Evolutionary conservation across 2,888 invertebrate genomes (phyloP), one percentile per base, ranked within the genome.

Genomic region (Epinotia demarniana): DNA sequence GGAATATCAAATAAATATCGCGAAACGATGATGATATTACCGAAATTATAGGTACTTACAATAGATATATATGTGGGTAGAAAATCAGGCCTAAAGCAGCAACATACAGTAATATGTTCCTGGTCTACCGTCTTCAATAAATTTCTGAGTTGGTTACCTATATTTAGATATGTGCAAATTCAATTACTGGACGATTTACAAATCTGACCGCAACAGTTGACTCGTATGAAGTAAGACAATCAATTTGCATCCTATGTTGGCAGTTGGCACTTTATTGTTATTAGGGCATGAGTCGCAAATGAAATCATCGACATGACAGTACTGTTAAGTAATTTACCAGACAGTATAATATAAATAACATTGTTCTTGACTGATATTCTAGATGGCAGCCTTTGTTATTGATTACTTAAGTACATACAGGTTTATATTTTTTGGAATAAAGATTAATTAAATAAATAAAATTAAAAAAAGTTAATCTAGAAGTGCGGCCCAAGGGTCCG

Each of bases 231-330:
- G 66, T 53, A 61, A 58, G 53, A 19, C 53, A 71, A 39, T 27
- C 58, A 53, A 60, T 75, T 58, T 66, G 60, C 60, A 75, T 39
- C 57, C 49, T 70, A 64, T 57, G 69, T 57, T 67, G 53, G 39
- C 43, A 68, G 69, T 57, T 67, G 53, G 39, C 43, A 68, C 55
- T 73, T 61, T 66, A 72, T 33, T 46, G 39, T 39, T 60, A 73
- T 73, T 46, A 73, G 58, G 33, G 73, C 64, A 49, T 61, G 58
- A 73, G 60, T 73, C 39, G 8, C n/a, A 19, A 66, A 75, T 71
- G 71, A 71, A 75, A 66, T 71, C 75, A 75, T 75, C 49, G 64
- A 49, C 75, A n/a, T 53, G 39, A 57, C 39, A 63, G 63, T 55
- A 46, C 53, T 49, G 70, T 64, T 64, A 64, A 64, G 46, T 70